Evolutionary conservation across 2,797 vertebrate species (phyloP), one percentile per base, ranked within the genome.

Genomic region (Oryzias sinensis): DNA sequence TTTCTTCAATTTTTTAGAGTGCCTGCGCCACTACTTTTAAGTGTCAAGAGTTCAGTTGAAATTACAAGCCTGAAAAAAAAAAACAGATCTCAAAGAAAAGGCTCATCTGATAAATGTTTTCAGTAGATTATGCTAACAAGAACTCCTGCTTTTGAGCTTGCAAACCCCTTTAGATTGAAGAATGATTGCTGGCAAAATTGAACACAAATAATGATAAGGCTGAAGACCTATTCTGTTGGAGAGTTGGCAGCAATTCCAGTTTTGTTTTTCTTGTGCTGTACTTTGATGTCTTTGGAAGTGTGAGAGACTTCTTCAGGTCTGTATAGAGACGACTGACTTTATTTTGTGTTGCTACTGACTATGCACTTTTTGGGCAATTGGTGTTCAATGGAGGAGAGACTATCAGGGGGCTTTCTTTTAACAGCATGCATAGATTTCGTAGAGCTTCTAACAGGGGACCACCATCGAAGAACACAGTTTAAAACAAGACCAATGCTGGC

Each of bases 41-140:
- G 70, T 67, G 72, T 50, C 77, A 77, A 82, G 76, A 87, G 82
- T 86, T 88, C 80, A 84, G 60, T 78, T 61, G 74, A 82, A 86
- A 88, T 88, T 80, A 76, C 76, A 74, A 74, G 56, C 45, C 66
- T 70, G 81, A 87, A 81, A 79, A 82, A 70, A 76, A 42, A 47
- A 47, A 76, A 44, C 62, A 57, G 63, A 70, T 77, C 80, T 83
- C 9, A 37, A 37, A 11, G 78, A 67, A 82, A 76, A 62, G 65
- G 73, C 64, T 79, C 77, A 9, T 37, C 9, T 37, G 33, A 37
- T 37, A 37, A 11, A 11, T 79, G 87, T 87, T 89, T 77, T 81
- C 62, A 62, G 74, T 77, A 68, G 68, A 88, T 74, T 80, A 76
- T 58, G 53, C 48, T 74, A 84, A 86, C 63, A 73, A 82, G 87